phyloP scores from a whole-genome alignment of 2,113 vertebrate genomes.

The Mirza zaza region DNA sequence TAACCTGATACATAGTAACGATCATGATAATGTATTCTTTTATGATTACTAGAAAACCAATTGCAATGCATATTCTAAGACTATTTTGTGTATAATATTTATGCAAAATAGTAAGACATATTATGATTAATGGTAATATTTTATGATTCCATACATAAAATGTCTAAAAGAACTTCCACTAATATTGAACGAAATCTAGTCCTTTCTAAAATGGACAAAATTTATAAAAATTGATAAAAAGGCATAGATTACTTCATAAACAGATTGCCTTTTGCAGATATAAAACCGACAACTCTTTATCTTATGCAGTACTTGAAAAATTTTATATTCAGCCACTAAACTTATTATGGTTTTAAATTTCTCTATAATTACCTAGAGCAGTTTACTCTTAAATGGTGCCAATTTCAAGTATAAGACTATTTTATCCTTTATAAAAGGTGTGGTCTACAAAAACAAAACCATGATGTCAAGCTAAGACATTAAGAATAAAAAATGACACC shows the following conservation, averaged over 20 bases:
- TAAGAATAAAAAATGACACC: background rate
- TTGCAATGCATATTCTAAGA: background rate
- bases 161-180: background rate
- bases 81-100: background rate
- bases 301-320: slow-evolving; percentile 30
- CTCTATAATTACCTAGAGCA: background rate
- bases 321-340: background rate
- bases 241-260: slow-evolving; percentile 4
- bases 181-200: background rate
- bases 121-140: background rate
- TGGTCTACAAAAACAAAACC: slow-evolving; percentile 21
- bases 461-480: background rate
- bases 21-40: background rate
- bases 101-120: background rate
- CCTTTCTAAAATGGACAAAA: background rate
- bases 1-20: background rate
- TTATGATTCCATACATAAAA: background rate
- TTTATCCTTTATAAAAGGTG: background rate
- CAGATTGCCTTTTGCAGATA: background rate
- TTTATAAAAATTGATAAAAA: background rate
- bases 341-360: background rate
- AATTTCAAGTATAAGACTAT: slow-evolving; percentile 8
- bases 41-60: background rate
- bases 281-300: slow-evolving; percentile 26
- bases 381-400: slow-evolving; percentile 9